Conservation (phyloP, 2,888 invertebrate species). For the Rhagophthalmus giganteus region DNA sequence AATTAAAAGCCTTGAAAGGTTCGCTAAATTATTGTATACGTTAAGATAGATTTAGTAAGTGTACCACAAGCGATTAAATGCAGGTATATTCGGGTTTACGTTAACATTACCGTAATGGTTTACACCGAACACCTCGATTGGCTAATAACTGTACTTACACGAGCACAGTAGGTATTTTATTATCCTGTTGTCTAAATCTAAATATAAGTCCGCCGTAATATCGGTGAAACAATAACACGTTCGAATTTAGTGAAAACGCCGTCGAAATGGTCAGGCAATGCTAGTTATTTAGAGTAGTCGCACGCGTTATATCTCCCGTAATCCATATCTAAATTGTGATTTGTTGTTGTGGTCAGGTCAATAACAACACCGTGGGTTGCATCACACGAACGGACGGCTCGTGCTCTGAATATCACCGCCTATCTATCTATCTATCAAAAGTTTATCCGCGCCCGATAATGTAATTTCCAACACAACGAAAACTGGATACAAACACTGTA, state of each 20-base stretch:
- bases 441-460: constrained; percentile 45
- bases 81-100: too few species aligned
- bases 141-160: too few species aligned
- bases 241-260: constrained; percentile 13
- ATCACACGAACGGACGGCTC: constrained; percentile 32
- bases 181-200: too few species aligned
- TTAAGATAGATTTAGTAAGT: too few species aligned
- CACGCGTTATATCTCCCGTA: constrained; percentile 10
- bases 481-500: constrained; percentile 35
- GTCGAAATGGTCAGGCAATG: constrained; percentile 12
- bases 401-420: constrained; percentile 42
- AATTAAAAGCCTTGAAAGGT: too few species aligned
- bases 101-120: too few species aligned
- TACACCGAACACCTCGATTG: too few species aligned
- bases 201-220: too few species aligned
- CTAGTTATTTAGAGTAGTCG: constrained; percentile 20
- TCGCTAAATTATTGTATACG: too few species aligned
- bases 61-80: too few species aligned
- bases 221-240: too few species aligned
- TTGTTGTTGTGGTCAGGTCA: constrained; percentile 45
- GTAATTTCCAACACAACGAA: constrained; percentile 42
- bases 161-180: too few species aligned
- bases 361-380: constrained; percentile 41
- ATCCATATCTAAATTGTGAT: constrained; percentile 44
- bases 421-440: constrained; percentile 47